These are phyloP conservation scores for Drosophila tropicalis DNA, from an alignment of 1,140 invertebrate species.

Conservation along the genomic window DNA sequence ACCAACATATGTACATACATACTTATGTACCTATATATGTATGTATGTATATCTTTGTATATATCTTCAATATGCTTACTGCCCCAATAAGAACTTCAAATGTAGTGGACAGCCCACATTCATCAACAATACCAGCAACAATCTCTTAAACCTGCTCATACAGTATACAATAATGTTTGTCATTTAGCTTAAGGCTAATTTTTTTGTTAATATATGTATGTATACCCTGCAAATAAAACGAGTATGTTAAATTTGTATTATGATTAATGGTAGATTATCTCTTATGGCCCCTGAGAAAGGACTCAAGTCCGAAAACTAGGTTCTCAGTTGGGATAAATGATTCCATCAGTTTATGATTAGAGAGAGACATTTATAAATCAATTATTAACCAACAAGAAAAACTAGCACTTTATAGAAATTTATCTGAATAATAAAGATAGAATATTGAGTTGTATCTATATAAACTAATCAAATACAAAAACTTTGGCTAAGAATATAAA, in stretches of 20 bases:
- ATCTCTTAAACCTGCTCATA: conserved; percentile 33
- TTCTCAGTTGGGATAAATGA: no score
- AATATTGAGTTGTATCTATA: no score
- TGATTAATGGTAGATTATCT: no score
- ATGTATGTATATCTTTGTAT: not conserved
- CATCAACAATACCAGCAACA: conserved; percentile 40
- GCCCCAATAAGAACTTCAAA: conserved; percentile 21
- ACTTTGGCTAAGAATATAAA: no score
- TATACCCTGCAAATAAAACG: not conserved
- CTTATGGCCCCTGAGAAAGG: no score
- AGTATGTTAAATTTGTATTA: not conserved
- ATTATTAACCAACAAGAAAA: no score
- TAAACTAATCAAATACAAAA: no score
- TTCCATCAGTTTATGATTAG: no score
- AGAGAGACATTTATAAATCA: no score
- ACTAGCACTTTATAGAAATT: no score
- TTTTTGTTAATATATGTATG: not conserved
- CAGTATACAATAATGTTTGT: conserved; percentile 53
- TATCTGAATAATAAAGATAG: no score
- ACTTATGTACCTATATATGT: conserved; percentile 1
- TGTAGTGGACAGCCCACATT: conserved; percentile 25
- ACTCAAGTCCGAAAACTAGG: no score
- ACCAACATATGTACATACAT: not conserved
- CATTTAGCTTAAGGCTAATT: conserved; percentile 65
- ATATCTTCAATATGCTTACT: conserved; percentile 19